phyloP scores from a whole-genome alignment of 1,140 invertebrate genomes.

The Drosophila pandora region DNA sequence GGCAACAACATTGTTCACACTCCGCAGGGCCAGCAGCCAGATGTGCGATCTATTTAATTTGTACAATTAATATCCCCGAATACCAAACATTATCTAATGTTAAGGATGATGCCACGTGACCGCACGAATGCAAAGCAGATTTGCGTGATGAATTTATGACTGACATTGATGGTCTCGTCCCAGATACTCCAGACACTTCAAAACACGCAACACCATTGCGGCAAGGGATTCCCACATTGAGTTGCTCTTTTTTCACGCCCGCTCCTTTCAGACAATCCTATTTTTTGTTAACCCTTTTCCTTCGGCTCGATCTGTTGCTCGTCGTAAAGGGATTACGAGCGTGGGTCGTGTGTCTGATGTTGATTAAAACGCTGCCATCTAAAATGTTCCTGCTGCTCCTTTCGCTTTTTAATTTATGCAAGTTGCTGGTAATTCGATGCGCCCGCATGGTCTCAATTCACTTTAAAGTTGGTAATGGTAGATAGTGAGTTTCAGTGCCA shows the following conservation, averaged over 20 bases:
- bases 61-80: conserved; percentile 71
- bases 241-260: conserved; percentile 79
- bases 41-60: conserved; percentile 63
- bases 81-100: conserved; percentile 75
- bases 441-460: conserved; percentile 66
- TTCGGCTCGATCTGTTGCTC: conserved; percentile 57
- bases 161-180: conserved; percentile 71
- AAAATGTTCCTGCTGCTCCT: neutral
- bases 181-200: conserved; percentile 53
- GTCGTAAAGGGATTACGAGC: conserved; percentile 60
- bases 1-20: conserved; percentile 67
- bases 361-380: conserved; percentile 68
- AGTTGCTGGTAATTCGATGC: conserved; percentile 67
- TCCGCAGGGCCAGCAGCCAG: conserved; percentile 7
- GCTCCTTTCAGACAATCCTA: conserved; percentile 25
- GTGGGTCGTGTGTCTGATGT: conserved; percentile 68
- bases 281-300: conserved; percentile 63
- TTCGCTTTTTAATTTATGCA: conserved; percentile 74
- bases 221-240: conserved; percentile 48
- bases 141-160: conserved; percentile 82
- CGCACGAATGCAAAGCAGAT: conserved; percentile 77
- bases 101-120: conserved; percentile 68
- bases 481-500: conserved; percentile 23
- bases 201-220: conserved; percentile 45
- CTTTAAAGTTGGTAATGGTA: conserved; percentile 22